phyloP scores from a whole-genome alignment of 2,888 invertebrate genomes.

The Lasioglossum pauxillum region DNA sequence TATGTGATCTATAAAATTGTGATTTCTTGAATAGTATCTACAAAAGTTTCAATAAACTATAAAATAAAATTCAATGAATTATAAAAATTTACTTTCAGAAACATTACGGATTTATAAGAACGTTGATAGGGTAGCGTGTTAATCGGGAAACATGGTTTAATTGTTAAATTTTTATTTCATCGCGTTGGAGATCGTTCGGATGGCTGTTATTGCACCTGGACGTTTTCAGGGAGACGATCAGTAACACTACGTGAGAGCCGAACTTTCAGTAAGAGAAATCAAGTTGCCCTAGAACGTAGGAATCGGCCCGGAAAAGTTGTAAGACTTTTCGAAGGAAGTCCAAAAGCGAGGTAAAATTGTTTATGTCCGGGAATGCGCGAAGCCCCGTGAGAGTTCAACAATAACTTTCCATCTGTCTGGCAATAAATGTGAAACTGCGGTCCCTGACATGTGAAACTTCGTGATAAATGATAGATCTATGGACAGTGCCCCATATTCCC shows the following conservation, averaged over 20 bases:
- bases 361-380: not conserved
- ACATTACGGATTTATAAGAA: not conserved
- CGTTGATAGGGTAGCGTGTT: not conserved
- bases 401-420: not conserved
- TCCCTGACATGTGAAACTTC: not conserved
- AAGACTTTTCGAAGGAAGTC: not conserved
- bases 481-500: not conserved
- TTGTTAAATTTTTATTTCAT: slow-evolving; percentile 51
- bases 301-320: slow-evolving; percentile 18
- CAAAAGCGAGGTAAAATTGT: slow-evolving; percentile 27
- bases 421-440: slow-evolving; percentile 2
- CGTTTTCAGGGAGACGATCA: slow-evolving; percentile 29
- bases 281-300: slow-evolving; percentile 26
- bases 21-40: not conserved
- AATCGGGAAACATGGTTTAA: not conserved
- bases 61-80: no score
- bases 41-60: not conserved
- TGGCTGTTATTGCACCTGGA: slow-evolving; percentile 1
- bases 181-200: slow-evolving; percentile 52
- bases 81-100: not conserved
- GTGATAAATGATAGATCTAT: not conserved
- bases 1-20: not conserved
- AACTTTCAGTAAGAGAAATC: slow-evolving; percentile 41
- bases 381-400: slow-evolving; percentile 7
- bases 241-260: slow-evolving; percentile 31